Percentiles rank a stretch among this genome's conserved stretches.
Conservation (phyloP, 2,113 vertebrate genomes). For the Pycnonotus jocosus region DNA sequence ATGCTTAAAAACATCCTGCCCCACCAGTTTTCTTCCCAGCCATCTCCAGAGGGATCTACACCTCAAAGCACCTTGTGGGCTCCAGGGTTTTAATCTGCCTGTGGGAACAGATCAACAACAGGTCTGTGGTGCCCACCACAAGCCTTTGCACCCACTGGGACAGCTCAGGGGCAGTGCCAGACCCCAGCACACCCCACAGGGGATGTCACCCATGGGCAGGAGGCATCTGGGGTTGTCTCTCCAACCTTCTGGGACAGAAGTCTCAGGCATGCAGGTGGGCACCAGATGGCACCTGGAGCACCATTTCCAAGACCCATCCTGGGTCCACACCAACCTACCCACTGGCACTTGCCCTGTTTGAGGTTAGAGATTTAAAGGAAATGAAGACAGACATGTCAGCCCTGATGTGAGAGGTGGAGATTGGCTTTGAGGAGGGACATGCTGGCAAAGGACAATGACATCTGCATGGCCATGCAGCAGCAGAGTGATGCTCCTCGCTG, state of each 20-base stretch:
- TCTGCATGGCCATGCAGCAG: rapidly evolving
- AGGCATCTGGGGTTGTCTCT: background rate
- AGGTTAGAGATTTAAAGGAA: background rate
- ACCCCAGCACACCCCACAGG: background rate
- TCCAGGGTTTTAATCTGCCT: background rate
- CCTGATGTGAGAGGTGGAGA: background rate
- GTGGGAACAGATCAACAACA: background rate
- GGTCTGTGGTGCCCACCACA: background rate
- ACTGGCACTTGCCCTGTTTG: background rate
- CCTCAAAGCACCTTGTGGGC: background rate
- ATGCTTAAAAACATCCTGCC: background rate
- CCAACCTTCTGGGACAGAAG: background rate
- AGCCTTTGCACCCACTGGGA: background rate
- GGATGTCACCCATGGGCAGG: background rate
- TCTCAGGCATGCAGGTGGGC: rapidly evolving
- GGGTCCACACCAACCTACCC: background rate
- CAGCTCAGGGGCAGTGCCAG: background rate
- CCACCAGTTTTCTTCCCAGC: background rate
- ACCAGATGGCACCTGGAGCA: background rate
- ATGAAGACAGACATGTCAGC: background rate
- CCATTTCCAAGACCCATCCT: background rate
- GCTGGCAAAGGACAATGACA: background rate
- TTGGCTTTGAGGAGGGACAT: background rate
- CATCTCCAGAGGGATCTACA: background rate
- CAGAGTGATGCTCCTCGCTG: background rate